Conservation (phyloP, 2,888 invertebrate genomes). For the Morpho helenor region DNA sequence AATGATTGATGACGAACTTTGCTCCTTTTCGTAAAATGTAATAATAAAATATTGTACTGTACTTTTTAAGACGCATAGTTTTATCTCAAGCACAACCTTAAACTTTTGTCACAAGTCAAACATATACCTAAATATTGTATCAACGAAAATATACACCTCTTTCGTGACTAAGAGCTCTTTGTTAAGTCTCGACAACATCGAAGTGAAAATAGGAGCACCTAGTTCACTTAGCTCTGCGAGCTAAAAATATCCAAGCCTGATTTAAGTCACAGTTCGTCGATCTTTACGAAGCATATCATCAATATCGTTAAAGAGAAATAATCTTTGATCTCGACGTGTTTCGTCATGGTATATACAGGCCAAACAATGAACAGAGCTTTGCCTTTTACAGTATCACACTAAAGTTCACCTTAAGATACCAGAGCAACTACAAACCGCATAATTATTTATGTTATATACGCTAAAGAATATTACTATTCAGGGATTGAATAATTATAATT, state of each 20-base stretch:
- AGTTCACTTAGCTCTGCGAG: slow-evolving; percentile 32
- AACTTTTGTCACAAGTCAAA: too few relatives aligned
- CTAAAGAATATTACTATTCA: too few relatives aligned
- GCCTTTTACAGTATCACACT: slow-evolving; percentile 19
- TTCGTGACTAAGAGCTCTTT: slow-evolving; percentile 13
- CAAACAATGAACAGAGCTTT: slow-evolving; percentile 28
- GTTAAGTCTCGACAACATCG: slow-evolving; percentile 18
- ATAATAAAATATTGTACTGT: too few relatives aligned
- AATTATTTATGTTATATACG: neutral
- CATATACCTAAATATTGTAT: neutral
- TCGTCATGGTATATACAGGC: slow-evolving; percentile 24
- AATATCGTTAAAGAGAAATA: slow-evolving; percentile 53
- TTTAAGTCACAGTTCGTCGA: slow-evolving; percentile 32
- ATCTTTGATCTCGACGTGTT: slow-evolving; percentile 54
- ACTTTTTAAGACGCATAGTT: too few relatives aligned
- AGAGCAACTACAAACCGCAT: neutral
- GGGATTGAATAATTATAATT: too few relatives aligned
- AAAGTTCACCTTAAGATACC: slow-evolving; percentile 2
- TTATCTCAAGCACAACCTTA: too few relatives aligned
- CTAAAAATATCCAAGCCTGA: slow-evolving; percentile 34
- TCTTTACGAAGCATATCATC: slow-evolving; percentile 42
- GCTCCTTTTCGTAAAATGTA: too few relatives aligned
- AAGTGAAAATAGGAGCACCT: slow-evolving; percentile 32
- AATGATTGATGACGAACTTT: too few relatives aligned
- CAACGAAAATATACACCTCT: slow-evolving; percentile 11